These are phyloP conservation scores for Poecilia wingei DNA, from an alignment of 2,797 vertebrate genomes.

Conservation along the genomic window DNA sequence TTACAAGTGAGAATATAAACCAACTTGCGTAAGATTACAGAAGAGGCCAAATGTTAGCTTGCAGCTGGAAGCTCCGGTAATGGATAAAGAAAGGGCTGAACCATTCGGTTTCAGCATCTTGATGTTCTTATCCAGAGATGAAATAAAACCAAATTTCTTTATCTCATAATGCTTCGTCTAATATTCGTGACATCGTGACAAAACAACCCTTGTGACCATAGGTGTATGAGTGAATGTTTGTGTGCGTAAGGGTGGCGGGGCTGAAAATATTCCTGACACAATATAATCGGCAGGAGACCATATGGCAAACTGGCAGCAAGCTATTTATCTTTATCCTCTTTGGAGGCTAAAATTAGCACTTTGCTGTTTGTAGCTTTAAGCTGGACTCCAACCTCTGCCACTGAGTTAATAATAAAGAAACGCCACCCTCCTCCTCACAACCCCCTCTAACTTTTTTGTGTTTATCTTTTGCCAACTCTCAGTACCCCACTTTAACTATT, in stretches of 20 bases:
- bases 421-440: slow-evolving; percentile 32
- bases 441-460: slow-evolving; percentile 27
- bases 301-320: slow-evolving; percentile 94
- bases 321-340: slow-evolving; percentile 99
- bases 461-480: neutral
- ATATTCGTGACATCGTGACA: slow-evolving; percentile 63
- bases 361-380: slow-evolving; percentile 86
- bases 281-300: slow-evolving; percentile 91
- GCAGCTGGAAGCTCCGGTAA: slow-evolving; percentile 59
- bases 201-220: slow-evolving; percentile 75
- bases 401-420: slow-evolving; percentile 80
- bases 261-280: slow-evolving; percentile 88
- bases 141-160: slow-evolving; percentile 2
- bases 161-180: slow-evolving; percentile 46
- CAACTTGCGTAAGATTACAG: slow-evolving; percentile 85
- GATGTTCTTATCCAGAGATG: slow-evolving; percentile 28
- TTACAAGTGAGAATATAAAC: slow-evolving; percentile 86
- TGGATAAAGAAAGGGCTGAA: slow-evolving; percentile 30
- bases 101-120: slow-evolving; percentile 22
- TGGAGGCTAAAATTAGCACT: slow-evolving; percentile 98
- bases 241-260: slow-evolving; percentile 30
- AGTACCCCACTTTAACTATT: neutral
- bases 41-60: slow-evolving; percentile 78
- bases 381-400: slow-evolving; percentile 83
- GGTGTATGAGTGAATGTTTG: slow-evolving; percentile 19